Percentiles rank a stretch among this genome's conserved stretches.
Conservation (phyloP, 2,888 invertebrate species). For the Drosophila histrio region DNA sequence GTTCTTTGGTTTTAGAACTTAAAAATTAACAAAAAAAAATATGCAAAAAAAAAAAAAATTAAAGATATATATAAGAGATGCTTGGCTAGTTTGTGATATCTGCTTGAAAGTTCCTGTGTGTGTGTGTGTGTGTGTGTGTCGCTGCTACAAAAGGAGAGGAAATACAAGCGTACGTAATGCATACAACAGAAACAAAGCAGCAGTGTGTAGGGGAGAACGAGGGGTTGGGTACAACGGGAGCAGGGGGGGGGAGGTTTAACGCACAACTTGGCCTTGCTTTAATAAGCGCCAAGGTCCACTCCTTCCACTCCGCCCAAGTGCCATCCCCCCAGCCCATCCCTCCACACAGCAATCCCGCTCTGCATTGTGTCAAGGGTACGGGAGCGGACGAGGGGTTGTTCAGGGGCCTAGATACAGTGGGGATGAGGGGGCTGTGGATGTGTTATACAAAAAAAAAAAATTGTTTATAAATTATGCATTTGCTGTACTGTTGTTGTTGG, state of each 20-base stretch:
- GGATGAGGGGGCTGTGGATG: neutral
- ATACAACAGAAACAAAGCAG: neutral
- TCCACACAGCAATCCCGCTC: neutral
- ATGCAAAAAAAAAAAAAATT: constrained; percentile 45
- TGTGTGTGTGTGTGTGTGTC: constrained; percentile 22
- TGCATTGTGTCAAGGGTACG: neutral
- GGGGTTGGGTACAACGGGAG: neutral
- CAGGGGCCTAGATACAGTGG: neutral
- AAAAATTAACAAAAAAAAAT: constrained; percentile 57
- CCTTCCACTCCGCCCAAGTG: neutral
- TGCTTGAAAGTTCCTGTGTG: constrained; percentile 7
- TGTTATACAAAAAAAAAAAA: neutral
- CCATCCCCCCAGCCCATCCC: neutral
- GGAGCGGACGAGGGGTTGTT: neutral
- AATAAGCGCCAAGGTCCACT: neutral
- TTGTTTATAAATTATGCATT: constrained; percentile 48
- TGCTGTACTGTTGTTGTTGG: constrained; percentile 14
- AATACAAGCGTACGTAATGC: neutral
- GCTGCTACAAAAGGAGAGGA: constrained; percentile 13
- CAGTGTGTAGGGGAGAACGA: neutral
- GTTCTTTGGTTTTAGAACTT: constrained; percentile 82
- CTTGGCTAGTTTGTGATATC: constrained; percentile 6
- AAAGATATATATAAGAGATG: constrained; percentile 20
- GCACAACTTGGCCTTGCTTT: neutral
- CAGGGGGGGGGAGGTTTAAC: neutral